These are phyloP conservation scores for Trachythela sp. DNA, from an alignment of 64 coral and sea anemone species.

Conservation along the genomic window DNA sequence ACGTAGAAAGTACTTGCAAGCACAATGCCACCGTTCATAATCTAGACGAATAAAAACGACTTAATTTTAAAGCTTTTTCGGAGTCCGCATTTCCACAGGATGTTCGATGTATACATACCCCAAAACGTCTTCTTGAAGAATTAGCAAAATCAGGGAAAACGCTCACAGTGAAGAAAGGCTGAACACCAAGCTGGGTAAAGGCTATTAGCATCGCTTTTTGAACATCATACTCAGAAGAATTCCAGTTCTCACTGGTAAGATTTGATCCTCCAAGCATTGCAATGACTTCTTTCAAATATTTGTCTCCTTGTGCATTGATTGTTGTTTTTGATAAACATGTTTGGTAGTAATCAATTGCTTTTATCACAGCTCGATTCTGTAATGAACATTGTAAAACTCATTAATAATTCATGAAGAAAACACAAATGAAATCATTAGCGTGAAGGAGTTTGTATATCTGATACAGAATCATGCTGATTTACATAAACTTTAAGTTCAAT, in stretches of 20 bases:
- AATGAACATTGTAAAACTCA: background rate
- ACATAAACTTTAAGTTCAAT: too few relatives aligned
- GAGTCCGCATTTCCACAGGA: too few relatives aligned
- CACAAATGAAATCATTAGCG: too few relatives aligned
- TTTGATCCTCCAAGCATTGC: background rate
- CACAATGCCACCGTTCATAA: background rate
- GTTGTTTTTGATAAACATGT: background rate
- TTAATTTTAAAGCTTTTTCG: background rate
- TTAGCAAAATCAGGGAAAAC: background rate
- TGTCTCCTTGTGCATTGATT: background rate
- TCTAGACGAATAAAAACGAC: background rate
- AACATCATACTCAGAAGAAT: background rate
- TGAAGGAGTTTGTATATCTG: too few relatives aligned
- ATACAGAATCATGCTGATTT: too few relatives aligned
- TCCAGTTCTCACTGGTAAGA: background rate
- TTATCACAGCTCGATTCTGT: background rate
- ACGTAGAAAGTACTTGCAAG: background rate
- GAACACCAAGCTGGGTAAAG: background rate
- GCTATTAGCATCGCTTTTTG: background rate
- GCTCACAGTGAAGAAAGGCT: background rate
- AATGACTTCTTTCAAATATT: background rate
- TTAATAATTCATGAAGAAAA: too few relatives aligned
- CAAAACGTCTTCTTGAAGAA: background rate
- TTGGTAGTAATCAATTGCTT: conserved; percentile 5
- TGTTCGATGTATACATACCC: background rate